These are phyloP conservation scores for Quiscalus mexicanus DNA, from an alignment of 2,113 vertebrate species.

Conservation along the genomic window DNA sequence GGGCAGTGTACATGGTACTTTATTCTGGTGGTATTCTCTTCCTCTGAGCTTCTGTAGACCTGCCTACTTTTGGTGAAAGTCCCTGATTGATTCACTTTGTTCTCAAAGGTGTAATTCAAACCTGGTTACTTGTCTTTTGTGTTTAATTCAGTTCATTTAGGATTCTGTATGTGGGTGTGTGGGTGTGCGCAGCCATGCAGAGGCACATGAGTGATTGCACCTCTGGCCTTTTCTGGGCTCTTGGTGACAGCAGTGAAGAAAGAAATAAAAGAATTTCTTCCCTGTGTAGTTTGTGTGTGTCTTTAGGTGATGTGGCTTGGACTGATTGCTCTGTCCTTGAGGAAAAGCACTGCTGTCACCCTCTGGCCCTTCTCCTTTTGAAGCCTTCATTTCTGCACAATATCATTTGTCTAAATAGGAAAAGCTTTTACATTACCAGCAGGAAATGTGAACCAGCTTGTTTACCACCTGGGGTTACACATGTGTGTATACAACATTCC, in stretches of 20 bases:
- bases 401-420: background rate
- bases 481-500: background rate
- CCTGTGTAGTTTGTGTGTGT: rapidly evolving
- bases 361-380: background rate
- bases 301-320: background rate
- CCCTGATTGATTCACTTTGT: background rate
- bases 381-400: background rate
- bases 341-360: background rate
- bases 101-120: background rate
- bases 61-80: background rate
- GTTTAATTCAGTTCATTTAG: background rate
- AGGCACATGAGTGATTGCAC: rapidly evolving
- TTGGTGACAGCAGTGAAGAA: background rate
- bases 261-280: background rate
- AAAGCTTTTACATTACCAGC: background rate
- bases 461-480: background rate
- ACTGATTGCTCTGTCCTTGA: background rate
- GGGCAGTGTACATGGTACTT: background rate
- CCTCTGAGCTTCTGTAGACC: background rate
- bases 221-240: background rate
- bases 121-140: background rate
- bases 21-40: background rate
- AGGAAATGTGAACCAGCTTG: background rate
- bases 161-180: rapidly evolving
- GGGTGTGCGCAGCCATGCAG: too few relatives aligned